phyloP scores from a whole-genome alignment of 2,888 invertebrate species.

The Tipula lateralis region DNA sequence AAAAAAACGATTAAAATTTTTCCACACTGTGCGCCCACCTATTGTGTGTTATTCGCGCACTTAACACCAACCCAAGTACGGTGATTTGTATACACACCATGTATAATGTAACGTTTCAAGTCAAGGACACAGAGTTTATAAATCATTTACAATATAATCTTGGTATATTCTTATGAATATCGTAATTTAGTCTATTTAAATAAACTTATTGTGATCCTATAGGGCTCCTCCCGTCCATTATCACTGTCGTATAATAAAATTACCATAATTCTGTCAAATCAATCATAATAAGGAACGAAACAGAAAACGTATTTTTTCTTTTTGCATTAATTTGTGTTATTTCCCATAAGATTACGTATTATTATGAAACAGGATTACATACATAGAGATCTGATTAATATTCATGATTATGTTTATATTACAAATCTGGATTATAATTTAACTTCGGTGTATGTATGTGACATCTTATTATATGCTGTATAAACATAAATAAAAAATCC shows the following conservation, averaged over 20 bases:
- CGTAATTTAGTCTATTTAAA: background rate
- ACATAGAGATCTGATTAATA: background rate
- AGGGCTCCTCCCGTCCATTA: background rate
- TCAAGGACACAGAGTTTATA: too few relatives aligned
- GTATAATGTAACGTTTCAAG: background rate
- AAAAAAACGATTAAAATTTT: background rate
- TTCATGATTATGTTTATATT: background rate
- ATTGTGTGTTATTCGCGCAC: background rate
- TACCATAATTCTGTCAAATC: background rate
- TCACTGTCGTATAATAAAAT: background rate
- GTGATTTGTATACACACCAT: background rate
- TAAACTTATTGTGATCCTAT: background rate
- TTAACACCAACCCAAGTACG: background rate
- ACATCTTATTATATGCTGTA: background rate
- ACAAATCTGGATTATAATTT: background rate
- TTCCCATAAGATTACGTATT: background rate
- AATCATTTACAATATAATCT: too few relatives aligned
- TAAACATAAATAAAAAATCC: background rate
- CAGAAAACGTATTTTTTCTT: background rate
- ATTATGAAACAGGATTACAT: background rate
- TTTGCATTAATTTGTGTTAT: background rate
- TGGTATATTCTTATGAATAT: background rate
- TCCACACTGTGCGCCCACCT: background rate
- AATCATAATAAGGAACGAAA: background rate
- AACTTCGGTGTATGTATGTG: background rate